Conservation (phyloP, 2,888 invertebrate genomes). For the Tinea trinotella region DNA sequence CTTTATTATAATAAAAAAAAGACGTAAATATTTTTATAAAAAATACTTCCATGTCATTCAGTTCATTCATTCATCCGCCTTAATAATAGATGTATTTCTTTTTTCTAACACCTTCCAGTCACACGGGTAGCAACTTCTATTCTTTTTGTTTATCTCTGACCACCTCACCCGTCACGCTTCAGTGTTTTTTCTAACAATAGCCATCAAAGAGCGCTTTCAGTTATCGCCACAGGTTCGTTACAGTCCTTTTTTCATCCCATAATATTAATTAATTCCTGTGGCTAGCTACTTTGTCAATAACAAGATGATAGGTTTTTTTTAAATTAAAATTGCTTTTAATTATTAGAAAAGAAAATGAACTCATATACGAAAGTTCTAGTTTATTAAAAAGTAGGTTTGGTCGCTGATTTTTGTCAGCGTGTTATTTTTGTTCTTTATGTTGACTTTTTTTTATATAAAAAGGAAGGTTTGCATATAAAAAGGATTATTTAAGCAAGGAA, state of each 20-base stretch:
- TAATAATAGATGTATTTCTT: neutral
- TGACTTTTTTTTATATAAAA: too few species aligned
- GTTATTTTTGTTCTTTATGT: too few species aligned
- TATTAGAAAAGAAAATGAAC: too few species aligned
- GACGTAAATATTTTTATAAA: too few species aligned
- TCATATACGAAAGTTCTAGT: too few species aligned
- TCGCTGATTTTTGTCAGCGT: too few species aligned
- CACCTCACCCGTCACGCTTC: constrained; percentile 1
- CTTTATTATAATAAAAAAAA: too few species aligned
- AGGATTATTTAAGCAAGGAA: too few species aligned
- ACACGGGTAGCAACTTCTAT: neutral
- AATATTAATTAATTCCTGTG: constrained; percentile 3
- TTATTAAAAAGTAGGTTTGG: too few species aligned
- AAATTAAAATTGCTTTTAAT: neutral
- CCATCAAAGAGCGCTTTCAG: neutral
- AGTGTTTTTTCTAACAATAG: constrained; percentile 5
- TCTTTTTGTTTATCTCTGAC: neutral
- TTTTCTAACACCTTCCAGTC: neutral
- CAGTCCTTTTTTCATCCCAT: neutral
- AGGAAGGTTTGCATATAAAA: too few species aligned
- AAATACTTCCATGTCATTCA: too few species aligned
- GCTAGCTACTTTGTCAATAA: neutral
- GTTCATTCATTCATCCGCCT: too few species aligned
- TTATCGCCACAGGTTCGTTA: neutral
- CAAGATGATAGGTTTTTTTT: neutral